Evolutionary conservation across 2,113 vertebrate species (phyloP), one percentile per base, ranked within the genome.

Genomic region (Romanogobio albipinnatus): DNA sequence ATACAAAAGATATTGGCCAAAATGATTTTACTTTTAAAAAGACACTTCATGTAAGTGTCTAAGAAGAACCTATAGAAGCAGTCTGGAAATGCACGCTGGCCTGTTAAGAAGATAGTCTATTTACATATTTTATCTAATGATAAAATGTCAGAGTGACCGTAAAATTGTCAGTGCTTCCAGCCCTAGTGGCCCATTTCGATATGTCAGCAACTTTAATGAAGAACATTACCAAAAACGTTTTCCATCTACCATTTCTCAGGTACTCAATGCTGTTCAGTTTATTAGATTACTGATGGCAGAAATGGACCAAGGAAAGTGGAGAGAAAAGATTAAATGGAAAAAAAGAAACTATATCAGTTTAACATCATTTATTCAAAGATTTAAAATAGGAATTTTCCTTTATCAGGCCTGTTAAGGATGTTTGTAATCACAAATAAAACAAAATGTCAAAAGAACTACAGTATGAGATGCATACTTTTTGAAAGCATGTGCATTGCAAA

Each of bases 401-500:
- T 29, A 51, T 10, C 17, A 22, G 39, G 17, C 17, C 3, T n/a
- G 7, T 51, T 51, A 51, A 51, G 14, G 49, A 51, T 51, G 14
- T 15, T 51, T 15, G 14, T 15, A 51, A 51, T 51, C 49, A 51
- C 4, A 51, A 53, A 51, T 33, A 24, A 68, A 43, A 17, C n/a
- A 56, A 19, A 10, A 24, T 26, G 29, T 78, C 76, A 4, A 59
- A 39, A 59, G 33, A 39, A 15, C 3, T 26, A 64, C 26, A 26
- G 10, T 61, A 24, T 24, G 22, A 22, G 15, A 17, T 56, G 45
- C 51, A 19, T n/a, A 53, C 53, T 70, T 36, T 24, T 59, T 64
- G 9, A 24, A n/a, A 78, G 26, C 33, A 45, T 19, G 39, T 62
- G 66, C 66, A 73, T 79, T 29, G 45, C 43, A 77, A 68, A 87